Conservation (phyloP, 2,113 vertebrate species). For the Mus pahari region DNA sequence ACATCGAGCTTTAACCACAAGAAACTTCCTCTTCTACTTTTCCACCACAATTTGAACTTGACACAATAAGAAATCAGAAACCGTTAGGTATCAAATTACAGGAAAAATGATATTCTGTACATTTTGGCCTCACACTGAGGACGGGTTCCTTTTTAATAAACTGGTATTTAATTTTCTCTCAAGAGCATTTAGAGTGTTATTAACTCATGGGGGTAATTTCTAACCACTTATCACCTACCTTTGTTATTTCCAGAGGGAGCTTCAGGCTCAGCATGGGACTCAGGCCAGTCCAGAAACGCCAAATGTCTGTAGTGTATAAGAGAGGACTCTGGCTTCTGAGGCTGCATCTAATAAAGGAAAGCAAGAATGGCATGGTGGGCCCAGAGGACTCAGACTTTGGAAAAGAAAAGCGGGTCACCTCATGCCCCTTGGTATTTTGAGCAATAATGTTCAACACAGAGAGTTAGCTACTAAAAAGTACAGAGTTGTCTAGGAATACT, state of each 20-base stretch:
- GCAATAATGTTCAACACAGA: background rate
- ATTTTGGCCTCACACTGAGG: background rate
- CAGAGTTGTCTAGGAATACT: background rate
- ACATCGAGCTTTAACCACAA: background rate
- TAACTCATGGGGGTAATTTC: background rate
- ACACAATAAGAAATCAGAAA: background rate
- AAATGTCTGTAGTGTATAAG: constrained; percentile 79
- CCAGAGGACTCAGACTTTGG: constrained; percentile 75
- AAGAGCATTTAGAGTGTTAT: background rate
- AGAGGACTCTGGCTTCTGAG: constrained; percentile 77
- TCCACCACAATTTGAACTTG: background rate
- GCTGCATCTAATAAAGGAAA: constrained; percentile 64
- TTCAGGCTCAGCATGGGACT: background rate
- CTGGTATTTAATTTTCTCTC: background rate
- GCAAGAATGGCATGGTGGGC: constrained; percentile 74
- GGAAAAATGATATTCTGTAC: background rate
- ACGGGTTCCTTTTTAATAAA: background rate
- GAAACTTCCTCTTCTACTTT: background rate
- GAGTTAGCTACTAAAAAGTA: background rate
- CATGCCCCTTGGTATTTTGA: constrained; percentile 77
- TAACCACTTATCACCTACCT: background rate
- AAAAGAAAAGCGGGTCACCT: constrained; percentile 81
- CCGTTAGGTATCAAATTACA: background rate
- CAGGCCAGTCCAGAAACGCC: constrained; percentile 32
- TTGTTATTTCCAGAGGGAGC: constrained; percentile 66